phyloP scores from a whole-genome alignment of 1,140 invertebrate genomes.

The Rhynchophorus ferrugineus region DNA sequence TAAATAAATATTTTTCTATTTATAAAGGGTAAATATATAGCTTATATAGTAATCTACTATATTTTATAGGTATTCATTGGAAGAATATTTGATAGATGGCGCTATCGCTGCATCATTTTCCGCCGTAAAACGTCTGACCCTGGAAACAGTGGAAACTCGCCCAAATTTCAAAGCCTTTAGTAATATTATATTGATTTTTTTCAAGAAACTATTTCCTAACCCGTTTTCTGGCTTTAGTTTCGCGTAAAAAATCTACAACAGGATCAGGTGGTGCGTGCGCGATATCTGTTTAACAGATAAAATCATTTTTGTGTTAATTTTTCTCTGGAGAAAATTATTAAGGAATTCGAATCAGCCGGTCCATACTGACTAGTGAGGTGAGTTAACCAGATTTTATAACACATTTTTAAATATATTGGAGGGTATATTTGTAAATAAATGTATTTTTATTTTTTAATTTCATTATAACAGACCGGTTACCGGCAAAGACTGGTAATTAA shows the following conservation, averaged over 20 bases:
- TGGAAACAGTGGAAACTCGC: slow-evolving; percentile 25
- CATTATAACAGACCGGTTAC: background rate
- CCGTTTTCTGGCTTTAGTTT: slow-evolving; percentile 20
- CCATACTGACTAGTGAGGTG: slow-evolving; percentile 17
- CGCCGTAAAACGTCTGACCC: slow-evolving; percentile 3
- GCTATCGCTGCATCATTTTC: slow-evolving; percentile 2
- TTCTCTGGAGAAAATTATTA: slow-evolving; percentile 4
- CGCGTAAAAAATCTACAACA: slow-evolving; percentile 8
- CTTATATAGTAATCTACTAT: too few species aligned
- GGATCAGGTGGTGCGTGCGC: slow-evolving; percentile 14
- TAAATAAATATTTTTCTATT: too few species aligned
- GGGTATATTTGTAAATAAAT: slow-evolving; percentile 13
- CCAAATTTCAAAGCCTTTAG: slow-evolving; percentile 25
- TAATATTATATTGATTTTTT: slow-evolving; percentile 29
- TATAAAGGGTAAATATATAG: too few species aligned
- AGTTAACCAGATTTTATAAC: slow-evolving; percentile 6
- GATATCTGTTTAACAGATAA: slow-evolving; percentile 6
- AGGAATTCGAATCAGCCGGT: slow-evolving; percentile 10
- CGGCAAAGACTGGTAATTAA: background rate
- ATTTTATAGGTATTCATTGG: too few species aligned
- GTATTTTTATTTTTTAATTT: slow-evolving; percentile 1
- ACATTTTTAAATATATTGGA: slow-evolving; percentile 2
- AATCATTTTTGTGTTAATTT: slow-evolving; percentile 19
- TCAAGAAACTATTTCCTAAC: slow-evolving; percentile 24
- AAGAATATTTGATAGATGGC: too few species aligned